A percentile compares a stretch with the other conserved stretches of the same genome.
These are phyloP conservation scores for Heliothis subflexa DNA, from an alignment of 1,140 invertebrate species.

Conservation along the genomic window DNA sequence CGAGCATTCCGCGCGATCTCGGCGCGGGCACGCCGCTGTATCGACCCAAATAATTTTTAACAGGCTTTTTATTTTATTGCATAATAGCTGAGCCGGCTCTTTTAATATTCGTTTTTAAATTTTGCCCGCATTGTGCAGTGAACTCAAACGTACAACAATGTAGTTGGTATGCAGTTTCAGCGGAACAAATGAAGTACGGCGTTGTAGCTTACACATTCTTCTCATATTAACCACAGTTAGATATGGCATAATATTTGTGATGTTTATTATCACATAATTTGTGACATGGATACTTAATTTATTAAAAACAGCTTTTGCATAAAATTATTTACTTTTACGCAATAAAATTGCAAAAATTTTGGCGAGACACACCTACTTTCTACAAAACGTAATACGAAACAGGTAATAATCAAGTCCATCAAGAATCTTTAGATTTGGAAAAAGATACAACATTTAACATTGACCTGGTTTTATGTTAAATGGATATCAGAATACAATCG, in stretches of 20 bases:
- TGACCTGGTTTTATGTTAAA: no score
- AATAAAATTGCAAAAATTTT: background rate
- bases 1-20: slow-evolving; percentile 26
- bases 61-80: slow-evolving; percentile 35
- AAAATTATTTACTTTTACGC: slow-evolving; percentile 22
- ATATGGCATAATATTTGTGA: background rate
- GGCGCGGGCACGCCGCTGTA: slow-evolving; percentile 1
- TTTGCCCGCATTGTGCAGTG: slow-evolving; percentile 3
- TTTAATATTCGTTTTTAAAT: slow-evolving; percentile 33
- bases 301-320: background rate
- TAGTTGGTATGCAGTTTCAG: background rate
- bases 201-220: background rate
- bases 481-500: no score
- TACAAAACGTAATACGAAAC: background rate
- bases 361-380: slow-evolving; percentile 18
- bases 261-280: background rate
- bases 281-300: background rate
- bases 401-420: background rate
- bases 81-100: background rate
- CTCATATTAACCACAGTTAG: background rate
- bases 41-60: slow-evolving; percentile 40
- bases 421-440: background rate
- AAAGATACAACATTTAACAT: no score
- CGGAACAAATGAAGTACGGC: background rate
- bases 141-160: background rate